A percentile compares a stretch with the other conserved stretches of the same genome.
These are phyloP conservation scores for Onychomys arenicola DNA, from an alignment of 2,797 vertebrate genomes.

Conservation along the genomic window DNA sequence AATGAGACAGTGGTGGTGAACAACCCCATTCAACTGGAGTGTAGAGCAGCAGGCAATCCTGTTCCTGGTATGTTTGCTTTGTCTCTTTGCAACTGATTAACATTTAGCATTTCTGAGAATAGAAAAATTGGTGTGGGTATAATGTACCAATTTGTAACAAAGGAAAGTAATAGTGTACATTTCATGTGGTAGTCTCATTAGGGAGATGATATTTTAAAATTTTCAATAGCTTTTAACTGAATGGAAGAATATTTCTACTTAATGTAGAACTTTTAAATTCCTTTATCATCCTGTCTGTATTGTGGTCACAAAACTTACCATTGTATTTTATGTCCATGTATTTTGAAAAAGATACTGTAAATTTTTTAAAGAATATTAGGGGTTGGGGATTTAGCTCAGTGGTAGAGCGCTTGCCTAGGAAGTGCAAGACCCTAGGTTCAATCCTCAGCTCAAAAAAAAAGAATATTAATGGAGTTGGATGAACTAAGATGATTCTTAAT, in stretches of 20 bases:
- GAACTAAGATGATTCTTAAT: background rate
- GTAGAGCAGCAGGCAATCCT: slow-evolving; percentile 94
- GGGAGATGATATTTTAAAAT: background rate
- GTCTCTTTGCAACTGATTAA: background rate
- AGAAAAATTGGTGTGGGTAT: background rate
- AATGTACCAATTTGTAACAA: background rate
- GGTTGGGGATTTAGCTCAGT: too few species aligned
- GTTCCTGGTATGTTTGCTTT: slow-evolving; percentile 89
- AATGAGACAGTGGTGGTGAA: slow-evolving; percentile 95
- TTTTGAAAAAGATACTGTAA: background rate
- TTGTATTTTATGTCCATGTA: background rate
- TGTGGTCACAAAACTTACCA: background rate
- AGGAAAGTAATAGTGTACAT: background rate
- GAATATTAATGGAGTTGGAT: background rate
- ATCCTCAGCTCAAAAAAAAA: too few species aligned
- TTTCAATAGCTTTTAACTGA: background rate
- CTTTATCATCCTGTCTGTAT: background rate
- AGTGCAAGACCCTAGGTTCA: too few species aligned
- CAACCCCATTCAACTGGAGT: slow-evolving; percentile 93
- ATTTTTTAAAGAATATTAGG: background rate
- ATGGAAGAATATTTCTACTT: slow-evolving; percentile 24
- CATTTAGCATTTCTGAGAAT: slow-evolving; percentile 6
- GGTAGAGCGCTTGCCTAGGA: too few species aligned
- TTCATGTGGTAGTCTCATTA: background rate
- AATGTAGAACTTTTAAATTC: background rate